Evolutionary conservation across 2,113 vertebrate genomes (phyloP).

Genomic region (Xiphophorus hellerii): DNA sequence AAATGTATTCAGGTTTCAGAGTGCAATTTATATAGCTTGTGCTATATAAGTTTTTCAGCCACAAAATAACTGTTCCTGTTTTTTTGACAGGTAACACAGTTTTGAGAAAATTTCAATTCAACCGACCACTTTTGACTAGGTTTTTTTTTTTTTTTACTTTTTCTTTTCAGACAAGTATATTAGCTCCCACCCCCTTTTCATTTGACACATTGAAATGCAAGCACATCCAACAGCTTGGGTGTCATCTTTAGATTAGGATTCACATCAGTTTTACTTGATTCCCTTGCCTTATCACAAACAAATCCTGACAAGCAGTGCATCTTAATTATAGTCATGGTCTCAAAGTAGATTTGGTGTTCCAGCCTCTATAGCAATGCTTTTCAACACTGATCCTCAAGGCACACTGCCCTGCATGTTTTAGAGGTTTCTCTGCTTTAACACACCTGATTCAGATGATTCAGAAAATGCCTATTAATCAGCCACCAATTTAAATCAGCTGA

Average conservation of each 20-base stretch:
- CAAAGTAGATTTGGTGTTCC: constrained; percentile 29
- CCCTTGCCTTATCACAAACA: constrained; percentile 24
- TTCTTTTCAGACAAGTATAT: background rate
- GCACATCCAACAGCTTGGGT: background rate
- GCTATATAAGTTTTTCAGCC: too few relatives aligned
- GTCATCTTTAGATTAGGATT: constrained; percentile 31
- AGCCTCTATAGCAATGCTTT: background rate
- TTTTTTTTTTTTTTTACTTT: too few relatives aligned
- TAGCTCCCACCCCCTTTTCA: background rate
- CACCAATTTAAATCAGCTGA: too few relatives aligned
- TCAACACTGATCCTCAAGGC: background rate
- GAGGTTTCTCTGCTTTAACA: too few relatives aligned
- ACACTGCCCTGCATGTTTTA: too few relatives aligned
- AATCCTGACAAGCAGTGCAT: constrained; percentile 25
- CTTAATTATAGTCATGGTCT: constrained; percentile 45
- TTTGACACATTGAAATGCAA: background rate
- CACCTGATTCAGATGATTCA: too few relatives aligned
- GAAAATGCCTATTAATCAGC: too few relatives aligned
- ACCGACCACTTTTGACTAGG: background rate
- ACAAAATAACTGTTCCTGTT: background rate
- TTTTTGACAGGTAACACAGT: background rate
- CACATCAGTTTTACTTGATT: constrained; percentile 15
- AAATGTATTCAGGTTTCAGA: background rate
- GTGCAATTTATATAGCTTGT: background rate
- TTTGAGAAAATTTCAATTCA: background rate